Conservation (phyloP, 37 sponge, comb jelly and placozoan genomes). For the Amphimedon queenslandica region DNA sequence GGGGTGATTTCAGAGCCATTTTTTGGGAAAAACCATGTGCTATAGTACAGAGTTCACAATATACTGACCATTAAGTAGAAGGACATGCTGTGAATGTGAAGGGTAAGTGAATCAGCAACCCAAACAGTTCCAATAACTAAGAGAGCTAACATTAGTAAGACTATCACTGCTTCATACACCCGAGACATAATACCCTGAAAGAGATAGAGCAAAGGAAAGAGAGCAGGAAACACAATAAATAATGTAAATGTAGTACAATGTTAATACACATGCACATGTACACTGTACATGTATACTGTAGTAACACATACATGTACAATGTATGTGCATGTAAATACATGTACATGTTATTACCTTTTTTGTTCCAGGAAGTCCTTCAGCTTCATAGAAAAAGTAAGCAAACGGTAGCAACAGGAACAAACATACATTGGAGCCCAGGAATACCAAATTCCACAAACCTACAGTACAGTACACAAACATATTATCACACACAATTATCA, state of each 20-base stretch:
- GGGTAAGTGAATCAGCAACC: not conserved
- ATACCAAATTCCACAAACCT: conserved; percentile 93
- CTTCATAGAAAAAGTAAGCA: conserved; percentile 89
- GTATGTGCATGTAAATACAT: too few relatives aligned
- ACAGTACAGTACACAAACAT: too few relatives aligned
- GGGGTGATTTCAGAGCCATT: too few relatives aligned
- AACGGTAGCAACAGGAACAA: conserved; percentile 86
- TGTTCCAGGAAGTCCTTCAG: conserved; percentile 81
- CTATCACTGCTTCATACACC: conserved; percentile 72
- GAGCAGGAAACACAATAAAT: not conserved
- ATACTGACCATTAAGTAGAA: conserved; percentile 3
- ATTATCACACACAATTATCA: too few relatives aligned
- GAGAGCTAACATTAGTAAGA: conserved; percentile 49
- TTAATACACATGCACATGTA: too few relatives aligned
- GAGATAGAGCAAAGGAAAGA: not conserved
- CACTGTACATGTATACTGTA: too few relatives aligned
- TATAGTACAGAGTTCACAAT: too few relatives aligned
- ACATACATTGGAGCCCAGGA: conserved; percentile 80
- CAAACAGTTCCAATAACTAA: conserved; percentile 28
- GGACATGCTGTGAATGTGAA: not conserved
- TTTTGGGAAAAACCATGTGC: too few relatives aligned
- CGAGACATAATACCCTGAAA: conserved; percentile 76
- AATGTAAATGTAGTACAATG: not conserved
- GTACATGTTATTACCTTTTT: conserved; percentile 69
- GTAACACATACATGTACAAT: too few relatives aligned